Evolutionary conservation across 2,797 vertebrate genomes (phyloP).

Genomic region (Sebastes aleutianus): DNA sequence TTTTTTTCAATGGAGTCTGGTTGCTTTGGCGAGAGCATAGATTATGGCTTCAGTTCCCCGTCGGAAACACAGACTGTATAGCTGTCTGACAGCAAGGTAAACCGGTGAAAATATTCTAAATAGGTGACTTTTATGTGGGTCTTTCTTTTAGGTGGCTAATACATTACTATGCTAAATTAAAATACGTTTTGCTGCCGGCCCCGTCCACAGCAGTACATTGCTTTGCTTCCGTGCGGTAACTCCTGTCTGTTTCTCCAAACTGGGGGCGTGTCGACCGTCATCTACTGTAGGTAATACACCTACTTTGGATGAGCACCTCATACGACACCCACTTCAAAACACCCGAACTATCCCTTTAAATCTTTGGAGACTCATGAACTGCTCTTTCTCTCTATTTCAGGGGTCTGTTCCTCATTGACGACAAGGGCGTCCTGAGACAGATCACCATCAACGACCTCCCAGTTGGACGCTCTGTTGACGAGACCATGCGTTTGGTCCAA

Average conservation of each 20-base stretch:
- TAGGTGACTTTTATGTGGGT: no score
- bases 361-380: not conserved
- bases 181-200: no score
- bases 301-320: not conserved
- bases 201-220: no score
- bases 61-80: no score
- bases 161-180: no score
- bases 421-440: conserved; percentile 93
- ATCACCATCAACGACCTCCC: conserved; percentile 99
- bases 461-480: conserved; percentile 94
- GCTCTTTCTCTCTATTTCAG: conserved; percentile 67
- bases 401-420: conserved; percentile 96
- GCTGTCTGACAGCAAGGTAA: no score
- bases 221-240: not conserved
- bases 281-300: not conserved
- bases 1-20: no score
- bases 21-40: no score
- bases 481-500: conserved; percentile 95
- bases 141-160: no score
- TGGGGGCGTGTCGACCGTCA: not conserved
- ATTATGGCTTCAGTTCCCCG: no score
- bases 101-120: no score
- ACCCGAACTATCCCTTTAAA: not conserved
- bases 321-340: not conserved
- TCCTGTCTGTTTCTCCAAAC: not conserved